A percentile compares a stretch with the other conserved stretches of the same genome.
Conservation (phyloP, 2,113 vertebrate genomes). For the Euleptes europaea region DNA sequence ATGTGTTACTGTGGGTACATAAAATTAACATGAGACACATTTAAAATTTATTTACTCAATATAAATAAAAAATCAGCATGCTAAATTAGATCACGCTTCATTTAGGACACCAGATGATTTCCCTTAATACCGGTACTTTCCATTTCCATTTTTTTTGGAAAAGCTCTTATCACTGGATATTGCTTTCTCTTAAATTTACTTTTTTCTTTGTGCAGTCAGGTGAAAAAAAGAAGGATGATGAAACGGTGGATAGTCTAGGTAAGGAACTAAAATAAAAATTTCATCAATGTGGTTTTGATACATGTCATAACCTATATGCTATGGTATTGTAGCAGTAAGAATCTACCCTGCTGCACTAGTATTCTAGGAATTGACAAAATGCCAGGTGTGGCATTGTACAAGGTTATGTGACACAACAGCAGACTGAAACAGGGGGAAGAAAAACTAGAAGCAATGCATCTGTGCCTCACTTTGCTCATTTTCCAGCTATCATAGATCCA, state of each 20-base stretch:
- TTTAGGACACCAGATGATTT: too few relatives aligned
- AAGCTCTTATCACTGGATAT: neutral
- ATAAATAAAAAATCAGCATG: too few relatives aligned
- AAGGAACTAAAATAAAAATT: conserved; percentile 60
- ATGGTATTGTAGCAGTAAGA: too few relatives aligned
- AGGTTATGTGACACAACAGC: neutral
- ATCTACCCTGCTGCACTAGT: too few relatives aligned
- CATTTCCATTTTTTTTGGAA: too few relatives aligned
- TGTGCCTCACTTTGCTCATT: neutral
- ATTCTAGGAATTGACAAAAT: too few relatives aligned
- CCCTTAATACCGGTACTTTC: too few relatives aligned
- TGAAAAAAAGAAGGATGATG: conserved; percentile 98
- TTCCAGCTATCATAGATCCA: neutral
- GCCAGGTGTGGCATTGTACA: neutral
- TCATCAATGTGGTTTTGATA: neutral
- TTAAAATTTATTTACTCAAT: too few relatives aligned
- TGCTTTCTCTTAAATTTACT: neutral
- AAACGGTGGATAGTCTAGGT: conserved; percentile 98
- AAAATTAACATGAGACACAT: too few relatives aligned
- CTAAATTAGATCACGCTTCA: too few relatives aligned
- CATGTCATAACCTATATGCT: too few relatives aligned
- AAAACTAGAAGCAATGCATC: neutral
- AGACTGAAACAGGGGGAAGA: neutral
- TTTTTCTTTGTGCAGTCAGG: conserved; percentile 83
- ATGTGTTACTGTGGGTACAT: too few relatives aligned